Conservation (phyloP, 2,888 invertebrate species). For the Perizoma affinitatum region DNA sequence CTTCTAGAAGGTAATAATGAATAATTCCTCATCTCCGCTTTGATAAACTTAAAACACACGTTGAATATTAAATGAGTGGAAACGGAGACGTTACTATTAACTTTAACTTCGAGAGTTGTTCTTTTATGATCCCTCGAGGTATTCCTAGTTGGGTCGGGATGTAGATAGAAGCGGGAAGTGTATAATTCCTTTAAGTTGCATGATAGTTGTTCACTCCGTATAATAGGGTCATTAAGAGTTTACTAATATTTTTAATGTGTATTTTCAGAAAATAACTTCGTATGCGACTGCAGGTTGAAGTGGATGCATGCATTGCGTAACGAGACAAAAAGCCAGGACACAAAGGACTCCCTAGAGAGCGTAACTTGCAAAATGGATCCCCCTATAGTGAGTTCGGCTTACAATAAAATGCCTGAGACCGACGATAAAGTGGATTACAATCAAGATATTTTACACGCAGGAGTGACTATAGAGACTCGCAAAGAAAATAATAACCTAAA, state of each 20-base stretch:
- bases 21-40: slow-evolving; percentile 62
- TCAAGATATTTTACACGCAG: slow-evolving; percentile 67
- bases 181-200: slow-evolving; percentile 48
- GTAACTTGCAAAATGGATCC: slow-evolving; percentile 88
- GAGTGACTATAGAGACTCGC: slow-evolving; percentile 65
- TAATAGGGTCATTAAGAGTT: slow-evolving; percentile 12
- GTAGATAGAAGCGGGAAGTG: slow-evolving; percentile 51
- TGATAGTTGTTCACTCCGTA: slow-evolving; percentile 36
- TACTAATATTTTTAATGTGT: slow-evolving; percentile 3
- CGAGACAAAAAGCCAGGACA: slow-evolving; percentile 89
- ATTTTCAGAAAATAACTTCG: slow-evolving; percentile 90
- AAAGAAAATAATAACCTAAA: slow-evolving; percentile 66
- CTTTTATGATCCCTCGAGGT: slow-evolving; percentile 70
- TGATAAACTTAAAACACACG: slow-evolving; percentile 70
- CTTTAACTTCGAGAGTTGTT: slow-evolving; percentile 69
- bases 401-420: slow-evolving; percentile 71
- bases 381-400: slow-evolving; percentile 74
- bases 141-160: slow-evolving; percentile 54
- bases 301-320: slow-evolving; percentile 91
- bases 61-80: slow-evolving; percentile 72
- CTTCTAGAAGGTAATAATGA: slow-evolving; percentile 88
- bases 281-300: slow-evolving; percentile 92
- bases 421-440: slow-evolving; percentile 66
- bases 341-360: slow-evolving; percentile 87
- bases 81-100: slow-evolving; percentile 66